Conservation (phyloP, 2,797 vertebrate species). For the Bufotes viridis region DNA sequence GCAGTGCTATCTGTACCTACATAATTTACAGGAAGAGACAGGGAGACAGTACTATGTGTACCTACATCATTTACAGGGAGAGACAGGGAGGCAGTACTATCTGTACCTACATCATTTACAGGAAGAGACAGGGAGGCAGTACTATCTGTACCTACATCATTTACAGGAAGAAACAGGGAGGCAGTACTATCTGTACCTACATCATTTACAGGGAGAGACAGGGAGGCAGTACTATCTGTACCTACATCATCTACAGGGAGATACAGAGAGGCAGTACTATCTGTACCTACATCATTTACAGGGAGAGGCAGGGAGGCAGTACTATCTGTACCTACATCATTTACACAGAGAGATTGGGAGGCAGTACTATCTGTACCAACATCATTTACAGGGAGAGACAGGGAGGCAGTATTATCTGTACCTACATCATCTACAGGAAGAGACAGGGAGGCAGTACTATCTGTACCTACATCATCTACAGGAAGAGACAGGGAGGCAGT, state of each 20-base stretch:
- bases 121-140: too few species aligned
- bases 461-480: background rate
- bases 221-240: background rate
- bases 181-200: background rate
- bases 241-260: background rate
- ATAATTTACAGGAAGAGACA: too few species aligned
- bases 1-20: background rate
- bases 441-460: background rate
- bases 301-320: too few species aligned
- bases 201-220: background rate
- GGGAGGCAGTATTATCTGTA: background rate
- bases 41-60: background rate
- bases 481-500: background rate
- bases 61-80: background rate
- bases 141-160: background rate
- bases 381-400: too few species aligned
- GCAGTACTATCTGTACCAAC: too few species aligned
- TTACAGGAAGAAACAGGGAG: background rate
- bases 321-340: background rate
- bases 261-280: background rate
- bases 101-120: too few species aligned
- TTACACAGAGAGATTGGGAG: too few species aligned
- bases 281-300: too few species aligned
- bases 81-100: too few species aligned
- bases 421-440: background rate